Conservation (phyloP, 2,113 vertebrate genomes). For the Spermophilus dauricus region DNA sequence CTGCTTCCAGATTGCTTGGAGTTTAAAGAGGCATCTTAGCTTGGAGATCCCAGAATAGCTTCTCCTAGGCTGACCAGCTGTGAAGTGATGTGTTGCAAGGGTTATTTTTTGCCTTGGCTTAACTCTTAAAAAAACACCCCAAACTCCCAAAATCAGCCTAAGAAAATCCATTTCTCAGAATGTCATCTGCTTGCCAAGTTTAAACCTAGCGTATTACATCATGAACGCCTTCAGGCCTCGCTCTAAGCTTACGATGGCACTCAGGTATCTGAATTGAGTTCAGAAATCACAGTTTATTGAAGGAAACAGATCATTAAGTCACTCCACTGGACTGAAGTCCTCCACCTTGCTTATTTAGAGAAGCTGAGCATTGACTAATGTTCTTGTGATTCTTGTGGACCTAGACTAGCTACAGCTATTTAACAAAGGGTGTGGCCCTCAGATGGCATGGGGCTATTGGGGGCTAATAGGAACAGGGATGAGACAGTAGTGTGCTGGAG, state of each 20-base stretch:
- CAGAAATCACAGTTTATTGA: conserved; percentile 82
- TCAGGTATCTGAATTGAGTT: conserved; percentile 78
- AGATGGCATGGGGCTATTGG: background rate
- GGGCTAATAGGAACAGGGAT: background rate
- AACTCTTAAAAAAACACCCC: conserved; percentile 78
- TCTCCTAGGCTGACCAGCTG: conserved; percentile 75
- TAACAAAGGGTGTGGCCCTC: conserved; percentile 49
- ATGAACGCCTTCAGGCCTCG: conserved; percentile 42
- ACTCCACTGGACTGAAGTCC: conserved; percentile 58
- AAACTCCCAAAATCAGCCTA: conserved; percentile 73
- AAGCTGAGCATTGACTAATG: conserved; percentile 52
- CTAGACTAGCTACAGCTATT: background rate
- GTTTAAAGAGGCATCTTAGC: conserved; percentile 68
- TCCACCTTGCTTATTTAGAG: conserved; percentile 74
- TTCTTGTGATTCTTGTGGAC: conserved; percentile 52
- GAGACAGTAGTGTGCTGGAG: background rate
- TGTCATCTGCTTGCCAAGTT: conserved; percentile 75
- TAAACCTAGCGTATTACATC: conserved; percentile 78
- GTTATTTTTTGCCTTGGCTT: conserved; percentile 83
- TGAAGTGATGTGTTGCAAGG: conserved; percentile 78
- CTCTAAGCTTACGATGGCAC: conserved; percentile 29
- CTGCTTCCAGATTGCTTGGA: conserved; percentile 70
- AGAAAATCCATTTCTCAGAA: conserved; percentile 82
- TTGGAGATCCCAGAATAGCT: conserved; percentile 77
- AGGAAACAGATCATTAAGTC: conserved; percentile 82